Percentiles rank a stretch among this genome's conserved stretches.
Conservation (phyloP, 2,888 invertebrate species). For the Oligia fasciuncula region DNA sequence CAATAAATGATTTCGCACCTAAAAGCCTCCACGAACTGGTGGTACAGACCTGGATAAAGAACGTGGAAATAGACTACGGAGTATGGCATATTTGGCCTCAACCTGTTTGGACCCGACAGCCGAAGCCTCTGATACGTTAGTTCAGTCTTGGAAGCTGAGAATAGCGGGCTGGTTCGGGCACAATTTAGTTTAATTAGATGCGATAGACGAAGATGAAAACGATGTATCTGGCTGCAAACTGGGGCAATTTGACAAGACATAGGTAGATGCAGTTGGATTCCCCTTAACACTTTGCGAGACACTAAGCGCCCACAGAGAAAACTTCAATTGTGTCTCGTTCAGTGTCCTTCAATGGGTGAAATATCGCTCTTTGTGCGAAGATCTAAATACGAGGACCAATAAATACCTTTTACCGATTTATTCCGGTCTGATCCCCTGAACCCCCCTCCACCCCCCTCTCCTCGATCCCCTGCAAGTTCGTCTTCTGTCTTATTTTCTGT, state of each 20-base stretch:
- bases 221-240: not conserved
- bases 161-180: not conserved
- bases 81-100: not conserved
- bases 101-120: constrained; percentile 1
- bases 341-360: too few species aligned
- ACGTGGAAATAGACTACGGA: not conserved
- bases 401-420: not conserved
- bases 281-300: too few species aligned
- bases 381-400: not conserved
- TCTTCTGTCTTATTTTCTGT: too few species aligned
- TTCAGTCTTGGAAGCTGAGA: not conserved
- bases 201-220: constrained; percentile 5
- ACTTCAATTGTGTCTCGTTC: too few species aligned
- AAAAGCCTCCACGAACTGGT: too few species aligned
- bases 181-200: not conserved
- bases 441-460: too few species aligned
- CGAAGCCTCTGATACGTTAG: not conserved
- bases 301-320: too few species aligned
- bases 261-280: not conserved
- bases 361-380: not conserved
- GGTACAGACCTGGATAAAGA: not conserved
- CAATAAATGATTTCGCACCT: not conserved
- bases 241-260: not conserved
- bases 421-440: too few species aligned
- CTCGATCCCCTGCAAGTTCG: too few species aligned